Evolutionary conservation across 2,888 invertebrate species (phyloP), one percentile per base, ranked within the genome.

Genomic region (Mallateleia sp.): DNA sequence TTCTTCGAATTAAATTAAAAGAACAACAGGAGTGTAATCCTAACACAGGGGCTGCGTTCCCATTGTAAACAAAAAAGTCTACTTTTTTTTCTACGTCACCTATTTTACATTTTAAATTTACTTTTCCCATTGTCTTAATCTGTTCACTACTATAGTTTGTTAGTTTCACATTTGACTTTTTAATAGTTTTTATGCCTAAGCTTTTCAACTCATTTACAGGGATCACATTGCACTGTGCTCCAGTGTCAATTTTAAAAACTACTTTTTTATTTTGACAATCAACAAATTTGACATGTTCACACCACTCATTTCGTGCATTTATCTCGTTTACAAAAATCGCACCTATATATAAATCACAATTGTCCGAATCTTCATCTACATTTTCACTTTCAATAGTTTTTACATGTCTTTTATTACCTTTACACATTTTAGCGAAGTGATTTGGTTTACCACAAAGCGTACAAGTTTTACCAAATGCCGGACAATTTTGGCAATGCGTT

Each of bases 401-500:
- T n/a, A n/a, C 20, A 58, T 20, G 14, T 9, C 18, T 24, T 54
- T 38, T 42, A 3, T 71, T 56, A 2, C 9, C 18, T 62, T 32
- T 78, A 20, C 66, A 78, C 32, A 78, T 54, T 45, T 58, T 56
- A 2, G 45, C 66, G 34, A 81, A 81, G 50, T 81, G 72, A 14
- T 25, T 28, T 9, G 24, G 18, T 58, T 75, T 77, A 14, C 22
- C 67, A 56, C 90, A 89, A 2, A 14, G 20, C 3, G 25, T 66
- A 74, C 88, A 86, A 4, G 18, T 11, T 47, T 88, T 87, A 5
- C 80, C 87, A 47, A 71, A 80, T 2, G 88, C 89, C 38, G 82
- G 75, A 62, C 88, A 89, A 8, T 75, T 60, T 11, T 60, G 42
- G n/a, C n/a, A n/a, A n/a, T n/a, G n/a, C n/a, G n/a, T n/a, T n/a